A percentile compares a stretch with the other conserved stretches of the same genome.
These are phyloP conservation scores for Carollia perspicillata DNA, from an alignment of 2,113 vertebrate species.

Conservation along the genomic window DNA sequence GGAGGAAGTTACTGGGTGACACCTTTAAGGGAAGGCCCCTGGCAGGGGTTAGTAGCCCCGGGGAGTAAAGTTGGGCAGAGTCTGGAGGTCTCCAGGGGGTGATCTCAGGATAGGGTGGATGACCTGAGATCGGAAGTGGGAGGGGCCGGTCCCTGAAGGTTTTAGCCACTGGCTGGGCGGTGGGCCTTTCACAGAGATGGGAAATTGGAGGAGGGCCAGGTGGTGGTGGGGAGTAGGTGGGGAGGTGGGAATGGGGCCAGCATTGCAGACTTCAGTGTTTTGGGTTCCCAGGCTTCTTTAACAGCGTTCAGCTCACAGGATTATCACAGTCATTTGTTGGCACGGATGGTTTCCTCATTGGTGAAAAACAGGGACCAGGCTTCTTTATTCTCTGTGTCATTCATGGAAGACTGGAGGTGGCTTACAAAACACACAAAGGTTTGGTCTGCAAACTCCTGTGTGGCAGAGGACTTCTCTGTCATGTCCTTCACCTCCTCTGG, in stretches of 20 bases:
- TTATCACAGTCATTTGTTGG: neutral
- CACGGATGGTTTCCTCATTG: neutral
- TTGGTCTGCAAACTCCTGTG: neutral
- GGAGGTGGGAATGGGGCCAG: neutral
- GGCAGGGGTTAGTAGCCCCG: neutral
- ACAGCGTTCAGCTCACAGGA: neutral
- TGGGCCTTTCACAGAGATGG: neutral
- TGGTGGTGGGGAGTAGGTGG: no score
- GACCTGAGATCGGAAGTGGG: neutral
- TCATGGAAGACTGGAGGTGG: neutral
- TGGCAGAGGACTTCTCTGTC: neutral
- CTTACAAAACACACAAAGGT: neutral
- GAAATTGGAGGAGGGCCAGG: constrained; percentile 22
- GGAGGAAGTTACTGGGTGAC: neutral
- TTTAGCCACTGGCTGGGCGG: neutral
- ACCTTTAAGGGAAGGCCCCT: neutral
- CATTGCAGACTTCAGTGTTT: neutral
- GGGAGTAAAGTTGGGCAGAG: neutral
- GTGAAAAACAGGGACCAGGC: neutral
- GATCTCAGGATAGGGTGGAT: neutral
- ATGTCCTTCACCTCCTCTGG: neutral
- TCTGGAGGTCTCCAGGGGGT: neutral
- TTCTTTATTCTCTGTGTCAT: neutral
- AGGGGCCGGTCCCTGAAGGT: neutral
- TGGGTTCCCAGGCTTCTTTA: neutral